Evolutionary conservation across 1,140 invertebrate genomes (phyloP), one percentile per base, ranked within the genome.

Genomic region (Caenorhabditis elegans): DNA sequence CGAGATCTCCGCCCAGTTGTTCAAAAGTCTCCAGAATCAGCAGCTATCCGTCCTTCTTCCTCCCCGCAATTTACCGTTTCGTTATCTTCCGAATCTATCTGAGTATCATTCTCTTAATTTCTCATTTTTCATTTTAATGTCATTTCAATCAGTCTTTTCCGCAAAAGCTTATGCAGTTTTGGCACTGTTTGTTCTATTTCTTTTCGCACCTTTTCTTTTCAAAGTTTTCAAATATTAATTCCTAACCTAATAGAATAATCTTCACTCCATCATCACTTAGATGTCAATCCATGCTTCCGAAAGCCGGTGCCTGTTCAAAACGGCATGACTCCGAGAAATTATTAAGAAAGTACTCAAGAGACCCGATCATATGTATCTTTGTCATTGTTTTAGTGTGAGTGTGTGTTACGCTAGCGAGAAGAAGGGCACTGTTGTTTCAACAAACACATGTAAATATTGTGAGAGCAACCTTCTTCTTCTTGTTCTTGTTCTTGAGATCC

Each of bases 161-260:
- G 26, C 39, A 34, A 15, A 60, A 60, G 60, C 60, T 70, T 39
- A 70, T 70, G 34, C 60, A 70, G 60, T 70, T 70, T 70, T 60
- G 8, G 19, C 51, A 53, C 19, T 70, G 60, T 70, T 70, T 70
- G 60, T 70, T 70, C 60, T 39, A 70, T 11, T 70, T 70, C 60
- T 70, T 70, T 70, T 70, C 60, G 31, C 60, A n/a, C 60, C n/a
- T 70, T n/a, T n/a, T 39, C 13, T 34, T 36, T 34, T 34, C 24
- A 3, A 34, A 26, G 49, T n/a, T 34, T 34, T 11, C 39, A 15
- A 43, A 15, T 43, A 5, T 43, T 43, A 43, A 43, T 43, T 5
- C 39, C 39, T 43, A 5, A 43, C 15, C 39, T 43, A 43, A 43
- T 43, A 43, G 39, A 15, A 43, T 43, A 5, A 43, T 43, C 39